Percentiles rank a stretch among this genome's conserved stretches.
Conservation (phyloP, 1,140 invertebrate genomes). For the Whitmania pigra region DNA sequence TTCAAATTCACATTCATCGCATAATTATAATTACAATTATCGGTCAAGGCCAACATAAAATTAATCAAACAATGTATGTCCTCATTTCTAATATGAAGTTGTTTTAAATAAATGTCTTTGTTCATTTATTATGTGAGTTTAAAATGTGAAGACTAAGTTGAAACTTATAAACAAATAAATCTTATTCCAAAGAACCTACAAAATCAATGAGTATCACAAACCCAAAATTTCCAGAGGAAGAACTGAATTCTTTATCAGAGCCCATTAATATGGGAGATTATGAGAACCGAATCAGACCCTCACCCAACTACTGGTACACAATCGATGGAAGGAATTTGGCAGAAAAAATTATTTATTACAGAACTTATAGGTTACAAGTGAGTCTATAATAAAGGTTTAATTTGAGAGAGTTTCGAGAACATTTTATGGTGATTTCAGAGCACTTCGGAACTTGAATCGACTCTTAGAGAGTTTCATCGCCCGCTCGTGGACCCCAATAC, state of each 20-base stretch:
- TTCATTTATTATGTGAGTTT: too few relatives aligned
- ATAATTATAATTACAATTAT: too few relatives aligned
- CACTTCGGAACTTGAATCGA: constrained; percentile 6
- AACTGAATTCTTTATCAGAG: background rate
- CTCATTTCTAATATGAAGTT: too few relatives aligned
- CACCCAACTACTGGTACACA: background rate
- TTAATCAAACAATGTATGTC: too few relatives aligned
- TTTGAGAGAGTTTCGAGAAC: background rate
- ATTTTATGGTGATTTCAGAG: background rate
- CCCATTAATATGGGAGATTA: constrained; percentile 19
- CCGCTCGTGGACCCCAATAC: too few relatives aligned
- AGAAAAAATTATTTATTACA: constrained; percentile 18
- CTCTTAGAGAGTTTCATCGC: background rate
- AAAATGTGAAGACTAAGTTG: too few relatives aligned
- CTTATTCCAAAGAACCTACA: too few relatives aligned
- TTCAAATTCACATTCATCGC: too few relatives aligned
- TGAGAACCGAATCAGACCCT: constrained; percentile 16
- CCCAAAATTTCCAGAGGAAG: background rate
- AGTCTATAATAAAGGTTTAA: background rate
- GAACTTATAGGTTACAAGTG: constrained; percentile 6
- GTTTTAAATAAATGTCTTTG: too few relatives aligned
- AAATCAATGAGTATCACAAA: too few relatives aligned
- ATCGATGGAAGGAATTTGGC: constrained; percentile 13
- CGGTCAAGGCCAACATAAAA: too few relatives aligned
- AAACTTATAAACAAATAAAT: too few relatives aligned